phyloP scores from a whole-genome alignment of 2,113 vertebrate species.

The Alligator mississippiensis region DNA sequence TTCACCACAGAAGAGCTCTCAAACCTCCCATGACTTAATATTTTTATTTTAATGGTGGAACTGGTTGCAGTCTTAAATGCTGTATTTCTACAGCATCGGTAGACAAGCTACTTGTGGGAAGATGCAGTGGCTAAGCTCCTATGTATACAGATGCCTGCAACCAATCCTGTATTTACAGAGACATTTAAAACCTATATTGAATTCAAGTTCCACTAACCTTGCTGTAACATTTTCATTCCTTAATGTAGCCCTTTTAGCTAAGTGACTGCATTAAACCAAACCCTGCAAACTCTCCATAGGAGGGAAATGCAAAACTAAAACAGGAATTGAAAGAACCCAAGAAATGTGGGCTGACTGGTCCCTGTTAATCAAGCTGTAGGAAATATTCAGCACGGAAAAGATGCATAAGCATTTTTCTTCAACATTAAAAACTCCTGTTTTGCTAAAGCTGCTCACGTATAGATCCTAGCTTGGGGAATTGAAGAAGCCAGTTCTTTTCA shows the following conservation, averaged over 20 bases:
- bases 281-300: rapidly evolving
- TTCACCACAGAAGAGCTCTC: not conserved
- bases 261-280: not conserved
- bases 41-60: not conserved
- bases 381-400: not conserved
- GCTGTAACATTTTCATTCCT: not conserved
- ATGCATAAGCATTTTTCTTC: not conserved
- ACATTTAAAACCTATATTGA: not conserved
- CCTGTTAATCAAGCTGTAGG: not conserved
- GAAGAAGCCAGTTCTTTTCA: not conserved
- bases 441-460: not conserved
- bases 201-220: not conserved
- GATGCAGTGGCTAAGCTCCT: not conserved
- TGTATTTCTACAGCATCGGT: not conserved
- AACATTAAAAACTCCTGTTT: not conserved
- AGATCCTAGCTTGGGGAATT: not conserved
- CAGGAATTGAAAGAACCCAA: not conserved
- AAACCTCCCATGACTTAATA: not conserved
- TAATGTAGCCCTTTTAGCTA: not conserved
- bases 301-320: not conserved
- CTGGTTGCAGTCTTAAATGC: not conserved
- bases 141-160: not conserved
- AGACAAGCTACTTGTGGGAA: not conserved
- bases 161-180: not conserved
- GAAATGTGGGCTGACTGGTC: not conserved